Conservation (phyloP, 2,113 vertebrate genomes). For the Calidris pugnax region DNA sequence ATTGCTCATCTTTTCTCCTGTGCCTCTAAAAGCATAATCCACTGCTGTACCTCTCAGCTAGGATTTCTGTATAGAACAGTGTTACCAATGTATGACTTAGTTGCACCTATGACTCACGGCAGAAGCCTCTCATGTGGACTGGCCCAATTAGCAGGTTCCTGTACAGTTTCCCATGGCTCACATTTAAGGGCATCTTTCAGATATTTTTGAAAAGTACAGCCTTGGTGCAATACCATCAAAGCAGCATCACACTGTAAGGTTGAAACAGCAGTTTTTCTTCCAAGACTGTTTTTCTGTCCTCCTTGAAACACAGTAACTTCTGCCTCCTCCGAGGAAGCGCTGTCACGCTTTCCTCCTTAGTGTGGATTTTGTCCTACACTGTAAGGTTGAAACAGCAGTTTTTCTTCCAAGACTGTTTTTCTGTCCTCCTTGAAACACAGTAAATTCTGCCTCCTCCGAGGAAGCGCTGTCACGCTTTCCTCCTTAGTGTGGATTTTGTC, state of each 20-base stretch:
- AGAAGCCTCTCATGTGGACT: neutral
- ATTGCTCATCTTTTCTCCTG: neutral
- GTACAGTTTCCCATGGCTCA: neutral
- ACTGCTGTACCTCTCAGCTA: neutral
- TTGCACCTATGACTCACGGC: neutral
- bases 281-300: neutral
- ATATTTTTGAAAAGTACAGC: neutral
- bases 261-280: neutral
- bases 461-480: no score
- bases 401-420: neutral
- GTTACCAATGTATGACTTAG: neutral
- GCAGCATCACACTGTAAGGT: neutral
- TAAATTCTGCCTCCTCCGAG: neutral
- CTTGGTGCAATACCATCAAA: neutral
- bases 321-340: neutral
- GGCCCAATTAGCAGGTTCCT: neutral
- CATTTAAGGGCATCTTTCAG: neutral
- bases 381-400: neutral
- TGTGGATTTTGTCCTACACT: neutral
- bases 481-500: no score
- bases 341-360: neutral
- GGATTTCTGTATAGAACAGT: constrained; percentile 12
- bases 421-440: neutral
- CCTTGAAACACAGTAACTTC: neutral
- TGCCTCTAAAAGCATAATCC: neutral